These are phyloP conservation scores for Dissostichus mawsoni DNA, from an alignment of 2,113 vertebrate genomes.

Conservation along the genomic window DNA sequence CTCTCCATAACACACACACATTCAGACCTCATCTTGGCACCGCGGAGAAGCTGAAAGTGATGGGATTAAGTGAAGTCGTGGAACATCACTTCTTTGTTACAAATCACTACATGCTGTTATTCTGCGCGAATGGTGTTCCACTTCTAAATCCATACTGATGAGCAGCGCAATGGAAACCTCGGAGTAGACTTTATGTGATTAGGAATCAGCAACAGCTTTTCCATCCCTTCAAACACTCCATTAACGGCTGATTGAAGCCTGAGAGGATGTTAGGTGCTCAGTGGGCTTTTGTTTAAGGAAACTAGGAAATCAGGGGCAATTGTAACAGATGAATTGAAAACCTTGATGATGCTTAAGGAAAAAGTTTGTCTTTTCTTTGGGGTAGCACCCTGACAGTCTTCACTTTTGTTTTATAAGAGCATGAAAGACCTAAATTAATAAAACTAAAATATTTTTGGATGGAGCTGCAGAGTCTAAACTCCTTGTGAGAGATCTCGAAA, in stretches of 20 bases:
- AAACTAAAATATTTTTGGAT: not conserved
- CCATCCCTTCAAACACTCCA: constrained; percentile 27
- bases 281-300: constrained; percentile 39
- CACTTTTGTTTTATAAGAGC: not conserved
- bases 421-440: not conserved
- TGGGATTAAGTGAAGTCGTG: constrained; percentile 50
- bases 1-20: constrained; percentile 17
- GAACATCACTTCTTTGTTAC: constrained; percentile 47
- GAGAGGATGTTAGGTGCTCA: constrained; percentile 21
- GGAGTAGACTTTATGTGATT: constrained; percentile 43
- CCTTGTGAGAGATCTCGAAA: constrained; percentile 11
- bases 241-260: constrained; percentile 6
- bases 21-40: constrained; percentile 29
- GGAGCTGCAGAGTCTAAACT: constrained; percentile 21
- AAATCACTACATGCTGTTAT: constrained; percentile 53
- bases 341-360: constrained; percentile 14
- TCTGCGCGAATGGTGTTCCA: constrained; percentile 31
- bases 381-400: not conserved
- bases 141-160: constrained; percentile 56
- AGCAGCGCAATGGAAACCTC: constrained; percentile 46
- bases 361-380: not conserved
- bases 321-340: not conserved
- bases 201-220: constrained; percentile 56
- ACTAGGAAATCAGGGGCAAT: constrained; percentile 14
- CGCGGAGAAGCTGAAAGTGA: constrained; percentile 19